Evolutionary conservation across 2,797 vertebrate species (phyloP), one percentile per base, ranked within the genome.

Genomic region (Sparus aurata): DNA sequence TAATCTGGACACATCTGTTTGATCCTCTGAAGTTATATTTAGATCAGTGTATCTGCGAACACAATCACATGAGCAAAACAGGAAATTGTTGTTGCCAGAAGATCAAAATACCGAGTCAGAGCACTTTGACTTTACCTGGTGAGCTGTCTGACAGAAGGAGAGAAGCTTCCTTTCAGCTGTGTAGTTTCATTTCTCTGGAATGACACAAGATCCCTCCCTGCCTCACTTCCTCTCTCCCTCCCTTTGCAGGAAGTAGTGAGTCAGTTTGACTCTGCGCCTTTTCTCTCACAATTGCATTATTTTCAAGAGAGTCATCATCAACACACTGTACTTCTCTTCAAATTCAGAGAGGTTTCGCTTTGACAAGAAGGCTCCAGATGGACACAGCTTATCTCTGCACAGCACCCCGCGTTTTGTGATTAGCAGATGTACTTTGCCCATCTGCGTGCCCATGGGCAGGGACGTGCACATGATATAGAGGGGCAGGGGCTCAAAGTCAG

Each of bases 181-280:
- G 3, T 1, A 54, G 46, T 65, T 83, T 79, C 25, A 23, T 67
- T 71, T 72, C 22, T 23, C 0, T 11, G 12, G 6, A 78, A 61
- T 1, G 3, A 25, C 9, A 66, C 18, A 2, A 3, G 12, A 43
- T 23, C 3, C 1, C 20, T 9, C n/a, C 15, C 27, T 45, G 12
- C 3, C 27, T 34, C 55, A 1, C 46, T 17, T 11, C 13, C 9
- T 22, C 23, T 41, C 1, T 59, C 1, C 65, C 49, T 41, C 47
- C 70, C 30, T 15, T 34, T 5, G 1, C 34, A 45, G 54, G 59
- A 73, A 65, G 41, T n/a, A 22, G 5, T 22, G 43, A 50, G 22
- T 27, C 1, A 52, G 47, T 6, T 17, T 5, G 1, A 23, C n/a
- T 47, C 18, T 2, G 8, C 27, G 17, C 34, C 69, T n/a, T 11